phyloP scores from a whole-genome alignment of 2,797 vertebrate species.

The Miichthys miiuy region DNA sequence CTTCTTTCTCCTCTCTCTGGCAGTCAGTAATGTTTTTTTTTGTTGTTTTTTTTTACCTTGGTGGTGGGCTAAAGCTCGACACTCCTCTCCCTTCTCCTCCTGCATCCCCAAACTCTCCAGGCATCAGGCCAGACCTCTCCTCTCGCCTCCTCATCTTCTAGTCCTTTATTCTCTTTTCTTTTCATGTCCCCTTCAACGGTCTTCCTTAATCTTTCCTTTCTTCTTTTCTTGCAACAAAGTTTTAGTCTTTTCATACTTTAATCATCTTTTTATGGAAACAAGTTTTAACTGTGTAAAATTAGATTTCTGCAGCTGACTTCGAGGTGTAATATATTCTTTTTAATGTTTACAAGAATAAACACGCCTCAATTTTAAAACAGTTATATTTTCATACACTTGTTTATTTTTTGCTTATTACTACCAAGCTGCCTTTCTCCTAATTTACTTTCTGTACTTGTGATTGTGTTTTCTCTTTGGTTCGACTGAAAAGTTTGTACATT shows the following conservation, averaged over 20 bases:
- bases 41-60: constrained; percentile 47
- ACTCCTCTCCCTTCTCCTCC: constrained; percentile 64
- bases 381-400: background rate
- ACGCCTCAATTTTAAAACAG: background rate
- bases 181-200: constrained; percentile 19
- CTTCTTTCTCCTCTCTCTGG: constrained; percentile 52
- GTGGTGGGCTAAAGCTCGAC: constrained; percentile 57
- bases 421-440: background rate
- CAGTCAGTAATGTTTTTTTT: constrained; percentile 48
- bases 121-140: constrained; percentile 56
- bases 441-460: background rate
- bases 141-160: constrained; percentile 58
- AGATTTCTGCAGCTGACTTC: background rate
- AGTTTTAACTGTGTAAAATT: background rate
- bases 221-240: background rate
- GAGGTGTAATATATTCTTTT: background rate
- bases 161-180: constrained; percentile 45
- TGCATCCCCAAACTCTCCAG: constrained; percentile 63
- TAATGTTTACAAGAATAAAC: too few relatives aligned
- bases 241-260: constrained; percentile 15
- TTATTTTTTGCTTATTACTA: background rate
- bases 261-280: constrained; percentile 11
- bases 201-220: background rate
- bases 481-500: background rate
- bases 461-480: background rate